Evolutionary conservation across 2,797 vertebrate species (phyloP), one percentile per base, ranked within the genome.

Genomic region (Aldrovandia affinis): DNA sequence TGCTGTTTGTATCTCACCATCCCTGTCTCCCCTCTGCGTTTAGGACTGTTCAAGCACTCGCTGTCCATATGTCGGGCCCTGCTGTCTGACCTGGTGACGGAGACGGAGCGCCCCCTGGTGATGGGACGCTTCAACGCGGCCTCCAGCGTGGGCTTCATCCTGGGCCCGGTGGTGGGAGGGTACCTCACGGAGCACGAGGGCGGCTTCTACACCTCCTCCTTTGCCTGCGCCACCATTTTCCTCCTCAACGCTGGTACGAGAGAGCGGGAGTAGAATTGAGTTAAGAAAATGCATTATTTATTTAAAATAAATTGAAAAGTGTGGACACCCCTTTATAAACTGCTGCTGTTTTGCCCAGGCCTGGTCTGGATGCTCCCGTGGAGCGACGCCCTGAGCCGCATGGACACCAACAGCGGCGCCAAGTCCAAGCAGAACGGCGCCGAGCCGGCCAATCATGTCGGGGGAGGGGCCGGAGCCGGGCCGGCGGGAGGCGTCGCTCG

Each of bases 1-100:
- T 14, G 30, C 59, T 73, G 28, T 82, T 57, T 47, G 70, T 75
- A 7, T 42, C n/a, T n/a, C 63, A 65, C 63, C 28, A 12, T 30
- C n/a, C n/a, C n/a, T n/a, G n/a, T 68, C 30, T 73, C 22, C 22
- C n/a, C 73, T 9, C 7, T 47, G 33, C 18, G 22, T 25, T 2
- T 93, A 99, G 98, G 98, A 85, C 93, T 99, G 87, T 99, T 99
- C 93, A 99, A 99, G 87, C 98, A 99, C 92, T 98, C 98, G 0
- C 95, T 98, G 82, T 98, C 98, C 82, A 97, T 99, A 92, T 98
- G 97, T 90, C 97, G 97, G 94, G 98, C 98, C 0, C 94, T 99
- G 83, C 94, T 99, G 80, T 97, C 98, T 14, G 98, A 99, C 89
- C 89, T 99, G 92, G 97, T 98, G 91, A 91, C 94, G 0, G 97